Base-by-base conservation (phyloP, 2,888 invertebrate genomes). In the Clostera curtula region DNA sequence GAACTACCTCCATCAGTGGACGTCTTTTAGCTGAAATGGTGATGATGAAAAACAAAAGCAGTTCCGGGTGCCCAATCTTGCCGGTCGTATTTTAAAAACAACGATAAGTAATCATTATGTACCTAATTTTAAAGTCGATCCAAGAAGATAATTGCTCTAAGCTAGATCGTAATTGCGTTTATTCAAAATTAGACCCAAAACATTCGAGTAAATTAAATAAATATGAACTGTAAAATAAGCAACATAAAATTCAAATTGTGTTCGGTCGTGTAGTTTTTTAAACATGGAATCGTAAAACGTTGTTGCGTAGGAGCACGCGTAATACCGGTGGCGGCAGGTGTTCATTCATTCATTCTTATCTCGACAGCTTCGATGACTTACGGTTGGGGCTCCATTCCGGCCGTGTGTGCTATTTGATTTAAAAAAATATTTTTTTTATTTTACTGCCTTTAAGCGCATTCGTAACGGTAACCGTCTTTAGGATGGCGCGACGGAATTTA, bases 281-380 rank as follows among this genome's bases (percentile, higher is more conserved):
- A 59, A 62, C 56, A 56, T 60, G 49, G 55, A 55, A 56, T 68
- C 60, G 50, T 51, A 56, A 56, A 51, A 48, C 48, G 51, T 55
- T 64, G 60, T 59, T 60, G 77, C 65, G 76, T 72, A 62, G 74
- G 75, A 66, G 74, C 69, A 50, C 68, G 80, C 76, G 82, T 83
- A 83, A 80, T 70, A 71, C 79, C 71, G 64, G 82, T 76, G 65
- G 82, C 73, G 63, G 76, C 80, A 80, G 79, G 79, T 80, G 80
- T 73, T 72, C 79, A 73, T 77, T 80, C 77, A 73, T 59, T 79
- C 77, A 75, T 75, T 80, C 76, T 82, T 80, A 82, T 82, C 82
- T 79, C 74, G 82, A 79, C 82, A 83, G 77, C 66, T 72, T 68
- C 71, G 77, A 82, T 83, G 82, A 83, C 73, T 79, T 80, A 83